Conservation (phyloP, 1,140 invertebrate genomes). For the Lamellibrachia luymesi region DNA sequence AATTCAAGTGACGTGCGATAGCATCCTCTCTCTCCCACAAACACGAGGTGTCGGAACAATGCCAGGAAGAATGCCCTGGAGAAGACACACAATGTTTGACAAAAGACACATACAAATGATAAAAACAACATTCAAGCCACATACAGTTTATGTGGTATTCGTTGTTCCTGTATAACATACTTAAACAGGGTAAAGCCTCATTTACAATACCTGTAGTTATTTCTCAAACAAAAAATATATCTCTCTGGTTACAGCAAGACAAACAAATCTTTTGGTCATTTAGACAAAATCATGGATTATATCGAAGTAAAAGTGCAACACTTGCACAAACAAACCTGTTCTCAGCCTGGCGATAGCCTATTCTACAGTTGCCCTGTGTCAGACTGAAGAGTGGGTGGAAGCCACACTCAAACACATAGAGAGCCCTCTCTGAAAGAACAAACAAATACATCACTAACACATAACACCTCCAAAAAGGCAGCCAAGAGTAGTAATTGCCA, state of each 20-base stretch:
- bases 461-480: background rate
- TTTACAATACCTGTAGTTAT: background rate
- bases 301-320: background rate
- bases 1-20: constrained; percentile 59
- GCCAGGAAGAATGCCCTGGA: constrained; percentile 76
- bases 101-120: constrained; percentile 7
- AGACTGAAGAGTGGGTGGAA: constrained; percentile 82
- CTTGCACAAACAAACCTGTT: constrained; percentile 64
- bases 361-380: constrained; percentile 70
- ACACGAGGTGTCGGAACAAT: constrained; percentile 80
- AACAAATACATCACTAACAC: constrained; percentile 7
- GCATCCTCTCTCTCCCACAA: constrained; percentile 73
- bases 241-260: background rate
- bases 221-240: background rate
- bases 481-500: background rate
- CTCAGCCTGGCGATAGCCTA: constrained; percentile 80
- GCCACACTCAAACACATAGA: constrained; percentile 74
- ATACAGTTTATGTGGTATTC: too few relatives aligned
- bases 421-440: constrained; percentile 65
- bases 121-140: background rate
- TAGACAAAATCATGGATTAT: background rate
- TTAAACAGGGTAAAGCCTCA: too few relatives aligned
- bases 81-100: constrained; percentile 32
- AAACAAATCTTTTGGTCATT: background rate
- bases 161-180: too few relatives aligned